A percentile compares a stretch with the other conserved stretches of the same genome.
Conservation (phyloP, 2,797 vertebrate genomes). For the Bryconaethiops microstoma region DNA sequence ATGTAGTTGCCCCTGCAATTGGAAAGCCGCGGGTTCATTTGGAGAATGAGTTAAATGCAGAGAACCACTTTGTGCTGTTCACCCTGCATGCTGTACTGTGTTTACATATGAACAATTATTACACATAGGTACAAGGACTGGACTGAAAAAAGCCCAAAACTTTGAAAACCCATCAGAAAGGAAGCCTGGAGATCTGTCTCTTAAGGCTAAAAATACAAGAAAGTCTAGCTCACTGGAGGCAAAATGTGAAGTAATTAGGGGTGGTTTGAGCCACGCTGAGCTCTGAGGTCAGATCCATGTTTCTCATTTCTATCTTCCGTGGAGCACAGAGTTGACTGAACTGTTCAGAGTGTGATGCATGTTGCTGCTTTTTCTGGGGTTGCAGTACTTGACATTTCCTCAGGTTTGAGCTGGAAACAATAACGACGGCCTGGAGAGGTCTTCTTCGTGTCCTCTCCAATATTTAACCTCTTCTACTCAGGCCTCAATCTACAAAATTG, state of each 20-base stretch:
- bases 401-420: constrained; percentile 26
- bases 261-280: background rate
- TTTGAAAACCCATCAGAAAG: too few relatives aligned
- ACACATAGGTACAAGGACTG: too few relatives aligned
- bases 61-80: too few relatives aligned
- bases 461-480: constrained; percentile 27
- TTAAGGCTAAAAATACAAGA: too few relatives aligned
- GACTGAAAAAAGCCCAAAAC: too few relatives aligned
- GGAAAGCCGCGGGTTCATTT: too few relatives aligned
- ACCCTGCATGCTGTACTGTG: background rate
- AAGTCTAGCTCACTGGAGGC: too few relatives aligned
- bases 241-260: too few relatives aligned
- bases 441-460: constrained; percentile 23
- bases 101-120: background rate
- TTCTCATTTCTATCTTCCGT: constrained; percentile 22
- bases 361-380: constrained; percentile 20
- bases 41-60: too few relatives aligned
- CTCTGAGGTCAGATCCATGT: constrained; percentile 24
- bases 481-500: constrained; percentile 12
- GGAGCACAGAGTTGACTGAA: constrained; percentile 30
- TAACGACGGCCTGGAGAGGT: constrained; percentile 12
- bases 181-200: too few relatives aligned
- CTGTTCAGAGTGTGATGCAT: constrained; percentile 34
- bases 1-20: too few relatives aligned
- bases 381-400: constrained; percentile 32